A percentile compares a stretch with the other conserved stretches of the same genome.
Conservation (phyloP, 2,888 invertebrate genomes). For the Catocala nupta region DNA sequence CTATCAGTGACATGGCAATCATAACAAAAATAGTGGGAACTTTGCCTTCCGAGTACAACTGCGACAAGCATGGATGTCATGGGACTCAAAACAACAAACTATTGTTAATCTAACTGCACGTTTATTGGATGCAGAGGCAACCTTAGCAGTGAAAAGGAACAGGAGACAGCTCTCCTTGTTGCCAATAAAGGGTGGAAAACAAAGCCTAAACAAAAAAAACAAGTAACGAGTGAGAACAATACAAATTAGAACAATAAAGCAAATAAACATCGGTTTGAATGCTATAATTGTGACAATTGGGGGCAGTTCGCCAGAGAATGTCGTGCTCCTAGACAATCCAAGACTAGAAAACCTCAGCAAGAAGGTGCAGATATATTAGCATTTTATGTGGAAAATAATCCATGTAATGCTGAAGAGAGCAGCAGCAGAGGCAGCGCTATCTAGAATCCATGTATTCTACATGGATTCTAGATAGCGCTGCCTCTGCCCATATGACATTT, state of each 20-base stretch:
- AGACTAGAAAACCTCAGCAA: conserved; percentile 22
- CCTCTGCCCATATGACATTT: conserved; percentile 46
- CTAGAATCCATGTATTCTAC: no score
- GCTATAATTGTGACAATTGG: conserved; percentile 39
- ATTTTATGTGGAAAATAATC: conserved; percentile 29
- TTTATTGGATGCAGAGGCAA: background rate
- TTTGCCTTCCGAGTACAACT: no score
- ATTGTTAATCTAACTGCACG: background rate
- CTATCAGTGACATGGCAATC: no score
- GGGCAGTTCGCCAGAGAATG: conserved; percentile 52
- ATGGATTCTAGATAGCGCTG: conserved; percentile 55
- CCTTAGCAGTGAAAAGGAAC: background rate
- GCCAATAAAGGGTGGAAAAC: no score
- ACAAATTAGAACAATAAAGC: background rate
- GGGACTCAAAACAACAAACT: conserved; percentile 2
- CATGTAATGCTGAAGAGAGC: conserved; percentile 14
- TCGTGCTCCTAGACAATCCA: conserved; percentile 35
- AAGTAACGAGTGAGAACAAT: background rate
- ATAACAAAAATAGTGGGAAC: no score
- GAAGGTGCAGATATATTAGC: conserved; percentile 38
- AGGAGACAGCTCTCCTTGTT: background rate
- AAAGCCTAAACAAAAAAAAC: background rate
- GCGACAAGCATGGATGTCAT: no score
- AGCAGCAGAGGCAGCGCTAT: conserved; percentile 51
- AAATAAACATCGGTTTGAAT: conserved; percentile 32